Conservation (phyloP, 2,888 invertebrate genomes). For the Hirudinaria manillensis region DNA sequence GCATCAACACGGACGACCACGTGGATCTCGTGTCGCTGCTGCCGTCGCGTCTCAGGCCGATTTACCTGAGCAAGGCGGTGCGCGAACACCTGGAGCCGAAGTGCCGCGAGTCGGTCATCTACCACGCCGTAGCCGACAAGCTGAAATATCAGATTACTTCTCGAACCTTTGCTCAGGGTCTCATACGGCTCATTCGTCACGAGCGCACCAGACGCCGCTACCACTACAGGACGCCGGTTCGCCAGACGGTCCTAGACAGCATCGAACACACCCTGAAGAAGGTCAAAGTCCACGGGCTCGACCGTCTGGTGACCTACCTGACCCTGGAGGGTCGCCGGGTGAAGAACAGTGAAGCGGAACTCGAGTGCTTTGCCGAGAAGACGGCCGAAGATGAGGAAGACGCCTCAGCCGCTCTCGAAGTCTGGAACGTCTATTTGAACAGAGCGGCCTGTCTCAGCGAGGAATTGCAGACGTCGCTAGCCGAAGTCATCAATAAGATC, state of each 20-base stretch:
- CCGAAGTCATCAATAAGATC: slow-evolving; percentile 41
- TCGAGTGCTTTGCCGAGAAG: slow-evolving; percentile 41
- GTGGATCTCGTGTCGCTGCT: slow-evolving; percentile 39
- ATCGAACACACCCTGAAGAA: slow-evolving; percentile 38
- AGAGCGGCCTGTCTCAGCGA: slow-evolving; percentile 38
- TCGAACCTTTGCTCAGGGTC: slow-evolving; percentile 38
- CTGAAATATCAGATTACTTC: slow-evolving; percentile 40
- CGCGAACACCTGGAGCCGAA: slow-evolving; percentile 39
- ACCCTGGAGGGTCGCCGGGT: slow-evolving; percentile 35
- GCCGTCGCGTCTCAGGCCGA: slow-evolving; percentile 38
- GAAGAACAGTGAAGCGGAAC: slow-evolving; percentile 39
- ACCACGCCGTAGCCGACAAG: slow-evolving; percentile 39
- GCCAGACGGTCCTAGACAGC: slow-evolving; percentile 36
- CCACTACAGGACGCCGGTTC: slow-evolving; percentile 32
- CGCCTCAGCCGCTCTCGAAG: slow-evolving; percentile 24
- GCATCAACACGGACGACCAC: slow-evolving; percentile 37
- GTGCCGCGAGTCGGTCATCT: slow-evolving; percentile 35
- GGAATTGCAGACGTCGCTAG: slow-evolving; percentile 39
- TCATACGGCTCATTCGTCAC: slow-evolving; percentile 40
- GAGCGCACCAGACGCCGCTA: slow-evolving; percentile 38
- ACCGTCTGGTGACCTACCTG: slow-evolving; percentile 40
- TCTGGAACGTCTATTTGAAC: slow-evolving; percentile 41
- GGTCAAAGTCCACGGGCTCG: slow-evolving; percentile 40
- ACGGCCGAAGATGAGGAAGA: slow-evolving; percentile 35
- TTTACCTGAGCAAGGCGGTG: slow-evolving; percentile 39